A percentile compares a stretch with the other conserved stretches of the same genome.
These are phyloP conservation scores for Drosophila ironensis DNA, from an alignment of 1,140 invertebrate genomes.

Conservation along the genomic window DNA sequence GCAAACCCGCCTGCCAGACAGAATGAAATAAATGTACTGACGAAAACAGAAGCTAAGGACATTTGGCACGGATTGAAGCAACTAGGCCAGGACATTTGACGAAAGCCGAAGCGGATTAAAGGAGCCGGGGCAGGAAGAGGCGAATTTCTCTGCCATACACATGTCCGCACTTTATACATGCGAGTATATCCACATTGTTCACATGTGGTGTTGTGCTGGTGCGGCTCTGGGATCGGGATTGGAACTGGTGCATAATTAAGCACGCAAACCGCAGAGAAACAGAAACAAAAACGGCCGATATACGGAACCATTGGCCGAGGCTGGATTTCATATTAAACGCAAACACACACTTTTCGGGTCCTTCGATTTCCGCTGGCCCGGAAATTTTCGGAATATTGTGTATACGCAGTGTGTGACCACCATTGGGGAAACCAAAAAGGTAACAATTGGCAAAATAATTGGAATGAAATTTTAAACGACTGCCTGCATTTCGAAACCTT, in stretches of 20 bases:
- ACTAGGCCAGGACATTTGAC: constrained; percentile 35
- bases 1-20: constrained; percentile 3
- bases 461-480: constrained; percentile 30
- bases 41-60: constrained; percentile 12
- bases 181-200: background rate
- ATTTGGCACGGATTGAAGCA: constrained; percentile 36
- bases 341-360: constrained; percentile 10
- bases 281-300: constrained; percentile 16
- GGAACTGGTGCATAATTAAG: constrained; percentile 66
- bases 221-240: background rate
- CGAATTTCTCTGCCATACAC: background rate
- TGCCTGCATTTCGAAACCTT: background rate
- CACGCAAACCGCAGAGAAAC: constrained; percentile 42
- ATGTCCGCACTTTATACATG: background rate
- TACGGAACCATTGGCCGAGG: constrained; percentile 17
- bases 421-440: background rate
- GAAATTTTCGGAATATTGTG: constrained; percentile 7
- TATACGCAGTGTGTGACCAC: constrained; percentile 7
- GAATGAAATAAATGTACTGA: constrained; percentile 26
- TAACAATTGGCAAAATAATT: constrained; percentile 22
- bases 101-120: constrained; percentile 19
- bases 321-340: constrained; percentile 28
- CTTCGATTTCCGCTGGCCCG: constrained; percentile 2
- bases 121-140: background rate
- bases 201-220: constrained; percentile 25